Conservation (phyloP, 92 coral and sea anemone genomes). For the Epizoanthus scotinus region DNA sequence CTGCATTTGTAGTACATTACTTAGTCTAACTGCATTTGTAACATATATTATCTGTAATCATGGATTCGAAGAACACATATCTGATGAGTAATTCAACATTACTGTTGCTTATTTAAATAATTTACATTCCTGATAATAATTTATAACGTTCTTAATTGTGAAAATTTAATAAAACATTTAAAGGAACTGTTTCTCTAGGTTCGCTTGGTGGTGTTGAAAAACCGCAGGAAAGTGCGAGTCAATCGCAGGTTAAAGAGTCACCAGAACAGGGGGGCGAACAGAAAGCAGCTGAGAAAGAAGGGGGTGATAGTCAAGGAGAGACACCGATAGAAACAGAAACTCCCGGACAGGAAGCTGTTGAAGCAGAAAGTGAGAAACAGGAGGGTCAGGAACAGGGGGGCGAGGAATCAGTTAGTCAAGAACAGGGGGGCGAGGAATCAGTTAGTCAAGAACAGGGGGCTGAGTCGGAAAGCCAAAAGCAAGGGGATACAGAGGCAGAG, state of each 20-base stretch:
- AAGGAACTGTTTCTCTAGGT: conserved; percentile 14
- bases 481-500: not conserved
- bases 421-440: conserved; percentile 1
- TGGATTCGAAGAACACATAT: no score
- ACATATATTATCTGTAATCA: no score
- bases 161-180: not conserved
- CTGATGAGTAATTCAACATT: no score
- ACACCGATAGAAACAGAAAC: not conserved
- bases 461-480: not conserved
- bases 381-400: not conserved
- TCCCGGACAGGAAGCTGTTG: not conserved
- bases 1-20: no score
- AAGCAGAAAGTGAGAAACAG: conserved; percentile 8
- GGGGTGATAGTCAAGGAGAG: conserved; percentile 17
- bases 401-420: not conserved
- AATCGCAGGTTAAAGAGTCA: conserved; percentile 29
- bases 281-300: conserved; percentile 44
- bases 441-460: not conserved
- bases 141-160: no score
- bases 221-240: conserved; percentile 4
- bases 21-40: no score
- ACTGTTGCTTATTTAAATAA: no score
- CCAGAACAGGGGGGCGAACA: conserved; percentile 42
- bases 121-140: no score
- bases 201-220: conserved; percentile 13